These are phyloP conservation scores for Dromococcyx pavoninus DNA, from an alignment of 2,797 vertebrate genomes.

Conservation along the genomic window DNA sequence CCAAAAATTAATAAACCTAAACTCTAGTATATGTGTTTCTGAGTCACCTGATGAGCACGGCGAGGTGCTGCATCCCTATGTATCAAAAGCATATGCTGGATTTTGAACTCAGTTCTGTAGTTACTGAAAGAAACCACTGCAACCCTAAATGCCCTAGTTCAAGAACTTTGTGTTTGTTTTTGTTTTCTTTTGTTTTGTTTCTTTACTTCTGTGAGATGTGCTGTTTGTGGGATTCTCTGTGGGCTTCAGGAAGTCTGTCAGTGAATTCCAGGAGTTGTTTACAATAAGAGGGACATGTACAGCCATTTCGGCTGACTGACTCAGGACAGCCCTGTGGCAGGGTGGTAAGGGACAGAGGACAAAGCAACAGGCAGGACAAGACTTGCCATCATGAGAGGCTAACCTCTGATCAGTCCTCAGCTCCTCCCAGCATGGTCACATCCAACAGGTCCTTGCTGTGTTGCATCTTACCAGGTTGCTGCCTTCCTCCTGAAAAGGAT, in stretches of 20 bases:
- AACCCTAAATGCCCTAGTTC: background rate
- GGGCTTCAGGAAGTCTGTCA: background rate
- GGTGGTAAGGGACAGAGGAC: background rate
- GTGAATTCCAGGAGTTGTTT: background rate
- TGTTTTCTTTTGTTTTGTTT: background rate
- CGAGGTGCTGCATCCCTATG: background rate
- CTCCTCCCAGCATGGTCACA: background rate
- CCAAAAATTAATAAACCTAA: background rate
- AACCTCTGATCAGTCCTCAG: background rate
- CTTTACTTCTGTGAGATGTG: background rate
- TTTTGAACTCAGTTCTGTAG: background rate
- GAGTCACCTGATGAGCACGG: background rate
- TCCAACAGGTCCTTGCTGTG: background rate
- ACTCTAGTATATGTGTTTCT: background rate
- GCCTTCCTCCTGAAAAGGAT: background rate
- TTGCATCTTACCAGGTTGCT: background rate
- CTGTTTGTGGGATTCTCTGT: background rate
- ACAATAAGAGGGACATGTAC: background rate
- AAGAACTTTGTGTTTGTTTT: background rate
- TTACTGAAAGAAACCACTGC: background rate
- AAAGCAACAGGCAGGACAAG: background rate
- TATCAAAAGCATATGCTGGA: background rate
- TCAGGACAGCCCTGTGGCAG: background rate
- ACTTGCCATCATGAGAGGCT: fast-evolving
- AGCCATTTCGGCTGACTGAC: background rate